phyloP scores from a whole-genome alignment of 2,797 vertebrate genomes.

The Catamblyrhynchus diadema region DNA sequence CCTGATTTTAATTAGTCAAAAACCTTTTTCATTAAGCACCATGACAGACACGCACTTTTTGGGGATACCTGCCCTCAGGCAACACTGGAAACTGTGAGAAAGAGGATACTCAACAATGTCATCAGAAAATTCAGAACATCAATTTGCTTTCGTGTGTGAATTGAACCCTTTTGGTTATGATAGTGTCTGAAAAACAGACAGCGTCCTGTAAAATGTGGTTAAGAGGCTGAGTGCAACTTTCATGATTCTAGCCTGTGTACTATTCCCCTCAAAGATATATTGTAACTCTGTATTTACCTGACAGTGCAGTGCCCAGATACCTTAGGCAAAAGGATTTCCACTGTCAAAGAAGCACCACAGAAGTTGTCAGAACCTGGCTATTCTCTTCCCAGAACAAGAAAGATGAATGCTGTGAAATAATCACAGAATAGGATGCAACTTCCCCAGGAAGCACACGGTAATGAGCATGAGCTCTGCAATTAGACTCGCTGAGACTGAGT shows the following conservation, averaged over 20 bases:
- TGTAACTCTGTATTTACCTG: neutral
- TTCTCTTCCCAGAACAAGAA: neutral
- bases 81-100: neutral
- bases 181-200: neutral
- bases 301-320: neutral
- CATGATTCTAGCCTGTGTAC: neutral
- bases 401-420: neutral
- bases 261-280: neutral
- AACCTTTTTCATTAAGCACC: neutral
- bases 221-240: neutral
- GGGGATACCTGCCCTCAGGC: neutral
- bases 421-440: neutral
- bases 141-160: neutral
- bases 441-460: neutral
- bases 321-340: neutral
- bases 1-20: conserved; percentile 30
- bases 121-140: neutral
- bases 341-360: neutral
- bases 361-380: neutral
- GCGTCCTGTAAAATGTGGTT: neutral
- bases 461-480: neutral
- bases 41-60: neutral
- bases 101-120: neutral
- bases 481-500: accelerated
- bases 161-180: neutral